Conservation (phyloP, 1,140 invertebrate genomes). For the Drosophila takahashii region DNA sequence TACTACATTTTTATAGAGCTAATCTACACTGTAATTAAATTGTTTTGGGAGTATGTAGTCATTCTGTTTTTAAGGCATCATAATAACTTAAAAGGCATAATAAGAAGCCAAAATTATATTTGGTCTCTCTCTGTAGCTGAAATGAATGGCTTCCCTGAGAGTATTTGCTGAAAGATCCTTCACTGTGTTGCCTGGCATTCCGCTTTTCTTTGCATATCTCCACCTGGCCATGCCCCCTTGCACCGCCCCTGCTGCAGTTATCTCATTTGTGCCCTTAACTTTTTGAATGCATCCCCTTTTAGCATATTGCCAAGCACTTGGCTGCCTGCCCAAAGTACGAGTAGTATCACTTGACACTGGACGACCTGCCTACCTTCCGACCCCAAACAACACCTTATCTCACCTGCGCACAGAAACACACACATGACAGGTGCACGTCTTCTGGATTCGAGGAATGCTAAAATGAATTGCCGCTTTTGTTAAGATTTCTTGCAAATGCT, state of each 20-base stretch:
- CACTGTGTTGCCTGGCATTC: constrained; percentile 20
- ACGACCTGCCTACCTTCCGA: constrained; percentile 38
- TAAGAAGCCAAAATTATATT: background rate
- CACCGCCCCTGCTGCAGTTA: constrained; percentile 21
- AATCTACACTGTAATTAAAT: no score
- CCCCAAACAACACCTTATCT: constrained; percentile 30
- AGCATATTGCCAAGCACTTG: constrained; percentile 53
- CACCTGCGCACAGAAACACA: constrained; percentile 15
- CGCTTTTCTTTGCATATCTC: constrained; percentile 12
- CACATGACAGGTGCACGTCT: constrained; percentile 74
- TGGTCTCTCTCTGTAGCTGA: no score
- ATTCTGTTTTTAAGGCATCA: background rate
- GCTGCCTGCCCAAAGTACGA: constrained; percentile 41
- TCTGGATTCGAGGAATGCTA: constrained; percentile 70
- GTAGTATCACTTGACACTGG: constrained; percentile 47
- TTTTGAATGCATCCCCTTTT: constrained; percentile 48
- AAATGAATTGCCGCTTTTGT: constrained; percentile 82
- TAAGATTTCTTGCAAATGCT: constrained; percentile 75
- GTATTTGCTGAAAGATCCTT: constrained; percentile 4
- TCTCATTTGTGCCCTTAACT: constrained; percentile 51
- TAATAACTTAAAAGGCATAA: background rate
- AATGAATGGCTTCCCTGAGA: constrained; percentile 2
- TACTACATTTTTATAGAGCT: no score
- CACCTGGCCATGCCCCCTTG: background rate
- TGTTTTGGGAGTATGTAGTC: no score